Conservation (phyloP, 2,797 vertebrate genomes). For the Dallia pectoralis region DNA sequence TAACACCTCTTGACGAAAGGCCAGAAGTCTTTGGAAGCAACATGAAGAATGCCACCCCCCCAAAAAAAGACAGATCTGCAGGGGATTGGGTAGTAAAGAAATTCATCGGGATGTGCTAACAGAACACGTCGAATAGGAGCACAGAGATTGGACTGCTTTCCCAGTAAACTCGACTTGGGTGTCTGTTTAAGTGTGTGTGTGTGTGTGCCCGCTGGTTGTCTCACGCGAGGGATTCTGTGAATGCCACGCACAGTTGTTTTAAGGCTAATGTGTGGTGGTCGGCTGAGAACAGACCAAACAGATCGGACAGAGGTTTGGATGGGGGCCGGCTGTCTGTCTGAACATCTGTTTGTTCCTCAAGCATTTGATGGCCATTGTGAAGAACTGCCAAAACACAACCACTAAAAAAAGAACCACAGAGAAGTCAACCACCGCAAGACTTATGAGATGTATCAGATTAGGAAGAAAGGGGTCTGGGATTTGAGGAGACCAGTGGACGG, state of each 20-base stretch:
- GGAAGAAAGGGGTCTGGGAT: not conserved
- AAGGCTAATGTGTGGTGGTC: not conserved
- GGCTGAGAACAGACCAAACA: not conserved
- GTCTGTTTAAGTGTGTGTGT: too few relatives aligned
- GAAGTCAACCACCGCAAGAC: not conserved
- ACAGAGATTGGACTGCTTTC: not conserved
- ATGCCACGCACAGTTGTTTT: not conserved
- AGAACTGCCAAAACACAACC: conserved; percentile 6
- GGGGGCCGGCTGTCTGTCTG: not conserved
- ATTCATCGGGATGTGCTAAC: not conserved
- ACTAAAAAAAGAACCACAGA: not conserved
- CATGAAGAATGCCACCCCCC: not conserved
- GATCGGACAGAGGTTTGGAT: not conserved
- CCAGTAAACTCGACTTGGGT: not conserved
- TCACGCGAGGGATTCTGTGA: not conserved
- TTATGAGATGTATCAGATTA: not conserved
- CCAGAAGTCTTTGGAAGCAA: too few relatives aligned
- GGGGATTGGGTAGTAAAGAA: not conserved
- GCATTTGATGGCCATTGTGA: not conserved
- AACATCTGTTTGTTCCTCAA: not conserved
- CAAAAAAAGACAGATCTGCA: not conserved
- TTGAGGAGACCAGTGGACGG: not conserved
- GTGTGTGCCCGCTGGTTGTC: not conserved
- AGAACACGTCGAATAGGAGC: not conserved
- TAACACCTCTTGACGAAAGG: not conserved